Percentiles rank a stretch among this genome's conserved stretches.
phyloP scores from a whole-genome alignment of 2,888 invertebrate genomes.

The Vanessa cardui region DNA sequence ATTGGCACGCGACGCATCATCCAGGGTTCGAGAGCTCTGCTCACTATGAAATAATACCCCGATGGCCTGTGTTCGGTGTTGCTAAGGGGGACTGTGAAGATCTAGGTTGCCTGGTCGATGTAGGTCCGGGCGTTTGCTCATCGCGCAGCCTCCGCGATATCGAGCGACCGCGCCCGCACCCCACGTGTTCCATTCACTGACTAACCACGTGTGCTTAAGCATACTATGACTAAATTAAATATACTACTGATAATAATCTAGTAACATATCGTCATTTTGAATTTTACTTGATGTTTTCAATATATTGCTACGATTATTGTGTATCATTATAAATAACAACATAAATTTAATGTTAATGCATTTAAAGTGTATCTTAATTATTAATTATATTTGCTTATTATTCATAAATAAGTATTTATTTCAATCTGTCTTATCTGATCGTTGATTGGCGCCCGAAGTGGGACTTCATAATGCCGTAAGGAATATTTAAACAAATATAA shows the following conservation, averaged over 20 bases:
- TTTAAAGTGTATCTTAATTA: neutral
- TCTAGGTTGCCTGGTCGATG: slow-evolving; percentile 40
- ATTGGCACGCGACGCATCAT: slow-evolving; percentile 47
- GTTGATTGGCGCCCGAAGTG: neutral
- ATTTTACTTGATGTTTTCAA: neutral
- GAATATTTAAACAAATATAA: neutral
- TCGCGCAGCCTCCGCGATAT: slow-evolving; percentile 59
- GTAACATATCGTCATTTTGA: neutral
- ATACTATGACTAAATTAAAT: slow-evolving; percentile 31
- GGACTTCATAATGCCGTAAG: neutral
- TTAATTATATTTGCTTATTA: neutral
- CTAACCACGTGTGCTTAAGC: slow-evolving; percentile 46
- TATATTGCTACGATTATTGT: neutral
- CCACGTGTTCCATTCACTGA: slow-evolving; percentile 56
- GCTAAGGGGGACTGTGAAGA: slow-evolving; percentile 22
- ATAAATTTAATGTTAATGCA: too few relatives aligned
- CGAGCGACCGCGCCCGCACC: slow-evolving; percentile 54
- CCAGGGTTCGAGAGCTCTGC: slow-evolving; percentile 46
- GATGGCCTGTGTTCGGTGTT: slow-evolving; percentile 27
- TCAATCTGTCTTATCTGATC: neutral
- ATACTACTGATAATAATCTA: slow-evolving; percentile 19
- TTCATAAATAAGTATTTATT: neutral
- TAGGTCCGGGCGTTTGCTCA: slow-evolving; percentile 48
- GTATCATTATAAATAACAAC: too few relatives aligned
- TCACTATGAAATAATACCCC: slow-evolving; percentile 49